A percentile compares a stretch with the other conserved stretches of the same genome.
Evolutionary conservation across 2,113 vertebrate genomes (phyloP).

Genomic region (Planiliza haematocheilus): DNA sequence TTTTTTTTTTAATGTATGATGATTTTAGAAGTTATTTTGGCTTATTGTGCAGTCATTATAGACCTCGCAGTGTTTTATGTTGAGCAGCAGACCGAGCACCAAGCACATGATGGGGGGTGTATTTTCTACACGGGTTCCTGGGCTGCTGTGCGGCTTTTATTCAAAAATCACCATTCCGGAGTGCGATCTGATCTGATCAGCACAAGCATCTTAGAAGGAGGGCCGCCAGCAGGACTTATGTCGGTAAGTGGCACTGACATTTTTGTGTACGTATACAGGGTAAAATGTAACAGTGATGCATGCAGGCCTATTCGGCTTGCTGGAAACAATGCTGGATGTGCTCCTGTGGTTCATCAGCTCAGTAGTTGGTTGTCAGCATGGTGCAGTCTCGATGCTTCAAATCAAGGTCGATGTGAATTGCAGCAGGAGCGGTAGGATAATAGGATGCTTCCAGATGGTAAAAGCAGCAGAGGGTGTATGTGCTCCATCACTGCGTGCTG

Average conservation of each 20-base stretch:
- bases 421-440: conserved; percentile 39
- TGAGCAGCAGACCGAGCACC: neutral
- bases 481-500: conserved; percentile 21
- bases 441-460: conserved; percentile 27
- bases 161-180: conserved; percentile 73
- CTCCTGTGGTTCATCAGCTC: conserved; percentile 55
- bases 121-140: conserved; percentile 76
- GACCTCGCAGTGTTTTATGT: conserved; percentile 16
- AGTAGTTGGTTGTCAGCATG: conserved; percentile 63
- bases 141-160: conserved; percentile 77
- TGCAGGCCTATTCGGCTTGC: conserved; percentile 20
- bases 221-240: conserved; percentile 55
- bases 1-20: neutral
- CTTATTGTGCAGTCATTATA: neutral
- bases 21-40: neutral
- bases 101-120: conserved; percentile 60
- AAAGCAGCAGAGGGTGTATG: neutral
- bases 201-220: conserved; percentile 54
- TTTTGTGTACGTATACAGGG: neutral
- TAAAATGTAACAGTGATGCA: conserved; percentile 16
- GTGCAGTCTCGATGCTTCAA: conserved; percentile 72
- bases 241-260: conserved; percentile 64
- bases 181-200: conserved; percentile 65
- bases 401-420: conserved; percentile 78
- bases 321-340: conserved; percentile 58